Evolutionary conservation across 2,888 invertebrate genomes (phyloP), one percentile per base, ranked within the genome.

Genomic region (Anaspis maculata): DNA sequence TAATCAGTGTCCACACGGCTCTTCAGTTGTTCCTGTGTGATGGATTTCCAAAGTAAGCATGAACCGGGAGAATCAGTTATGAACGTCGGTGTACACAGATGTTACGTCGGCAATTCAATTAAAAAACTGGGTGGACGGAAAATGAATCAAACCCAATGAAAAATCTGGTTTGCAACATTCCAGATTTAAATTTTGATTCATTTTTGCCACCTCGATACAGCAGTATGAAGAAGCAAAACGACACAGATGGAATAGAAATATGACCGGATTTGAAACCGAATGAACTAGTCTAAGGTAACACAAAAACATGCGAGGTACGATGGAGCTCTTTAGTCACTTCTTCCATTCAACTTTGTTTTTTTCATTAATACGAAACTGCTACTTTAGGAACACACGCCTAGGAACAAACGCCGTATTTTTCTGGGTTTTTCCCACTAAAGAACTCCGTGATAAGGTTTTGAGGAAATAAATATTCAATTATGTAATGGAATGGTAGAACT

Each of bases 1-100:
- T 76, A 76, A 66, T 76, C 76, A 49, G 66, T 68, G 38, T 75
- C 75, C 54, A 76, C 75, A 62, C 65, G 69, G 49, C 70, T 72
- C 69, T 74, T 76, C 56, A 76, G 68, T 56, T 68, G 72, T 71
- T 72, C 69, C 72, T 67, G 61, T 9, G 19, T 5, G 10, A 51
- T 44, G 70, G 67, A 70, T 70, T 71, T 68, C 69, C 69, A 66
- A 68, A 64, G 58, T 59, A 64, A 54, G 46, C 58, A 47, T 54
- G 60, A 52, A 51, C 48, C 45, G 47, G 43, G 54, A 29, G 27
- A 34, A 34, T 32, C 14, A 21, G 9, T 23, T 12, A 30, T 6
- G 14, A 32, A 47, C 54, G 61, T 57, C 59, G 54, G 61, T 59
- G 61, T 59, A 61, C 59, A 59, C 59, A 61, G 56, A 33, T 23